Conservation (phyloP, 2,113 vertebrate genomes). For the Polypterus senegalus region DNA sequence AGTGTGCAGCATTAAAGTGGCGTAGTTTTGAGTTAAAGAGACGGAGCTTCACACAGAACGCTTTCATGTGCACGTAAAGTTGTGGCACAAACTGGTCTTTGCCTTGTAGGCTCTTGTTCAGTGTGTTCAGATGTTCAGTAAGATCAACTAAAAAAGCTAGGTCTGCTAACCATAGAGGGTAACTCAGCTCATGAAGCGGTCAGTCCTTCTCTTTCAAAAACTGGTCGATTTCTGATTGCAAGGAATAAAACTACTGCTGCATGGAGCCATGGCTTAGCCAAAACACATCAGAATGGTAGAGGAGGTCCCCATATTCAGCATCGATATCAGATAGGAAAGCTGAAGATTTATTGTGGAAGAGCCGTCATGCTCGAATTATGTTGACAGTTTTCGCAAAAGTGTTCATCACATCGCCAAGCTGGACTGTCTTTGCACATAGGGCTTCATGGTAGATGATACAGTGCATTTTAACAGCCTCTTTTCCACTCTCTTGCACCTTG, state of each 20-base stretch:
- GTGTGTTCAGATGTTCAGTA: slow-evolving; percentile 1
- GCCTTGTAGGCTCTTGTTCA: slow-evolving; percentile 7
- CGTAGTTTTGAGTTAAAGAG: too few relatives aligned
- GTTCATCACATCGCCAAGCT: slow-evolving; percentile 11
- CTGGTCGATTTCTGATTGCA: background rate
- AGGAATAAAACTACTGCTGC: too few relatives aligned
- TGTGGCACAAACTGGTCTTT: slow-evolving; percentile 3
- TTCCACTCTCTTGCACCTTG: slow-evolving; percentile 11
- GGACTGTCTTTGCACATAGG: slow-evolving; percentile 10
- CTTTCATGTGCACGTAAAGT: background rate
- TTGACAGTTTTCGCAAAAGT: slow-evolving; percentile 17
- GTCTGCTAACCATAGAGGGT: slow-evolving; percentile 21
- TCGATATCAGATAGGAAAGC: slow-evolving; percentile 11
- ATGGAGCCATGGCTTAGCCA: slow-evolving; percentile 2
- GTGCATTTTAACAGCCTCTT: slow-evolving; percentile 17
- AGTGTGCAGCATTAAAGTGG: too few relatives aligned
- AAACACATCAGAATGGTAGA: slow-evolving; percentile 12
- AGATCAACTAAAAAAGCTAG: slow-evolving; percentile 9
- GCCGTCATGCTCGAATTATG: slow-evolving; percentile 2
- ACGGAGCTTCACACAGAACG: too few relatives aligned
- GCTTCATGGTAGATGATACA: slow-evolving; percentile 14
- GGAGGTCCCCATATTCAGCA: slow-evolving; percentile 16
- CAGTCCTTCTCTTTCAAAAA: slow-evolving; percentile 12
- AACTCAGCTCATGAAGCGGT: slow-evolving; percentile 16
- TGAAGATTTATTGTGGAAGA: slow-evolving; percentile 10